These are phyloP conservation scores for Tanytarsus gracilentus DNA, from an alignment of 2,888 invertebrate species.

Conservation along the genomic window DNA sequence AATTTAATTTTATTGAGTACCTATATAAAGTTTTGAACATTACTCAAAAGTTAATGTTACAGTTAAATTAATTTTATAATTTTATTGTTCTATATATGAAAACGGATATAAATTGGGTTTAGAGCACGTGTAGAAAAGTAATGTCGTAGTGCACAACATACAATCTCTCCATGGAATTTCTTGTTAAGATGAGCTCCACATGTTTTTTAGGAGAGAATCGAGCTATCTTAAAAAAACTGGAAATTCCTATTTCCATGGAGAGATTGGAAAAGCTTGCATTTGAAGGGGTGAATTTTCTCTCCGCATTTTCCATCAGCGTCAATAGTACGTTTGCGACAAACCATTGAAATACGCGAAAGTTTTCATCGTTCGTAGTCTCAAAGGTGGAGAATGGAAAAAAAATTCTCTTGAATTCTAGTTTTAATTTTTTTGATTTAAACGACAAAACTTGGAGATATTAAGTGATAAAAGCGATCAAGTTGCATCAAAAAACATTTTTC, in stretches of 20 bases:
- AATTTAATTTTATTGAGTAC: no score
- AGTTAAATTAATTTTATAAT: no score
- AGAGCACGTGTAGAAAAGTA: no score
- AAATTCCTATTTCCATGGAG: conserved; percentile 20
- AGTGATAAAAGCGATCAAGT: conserved; percentile 5
- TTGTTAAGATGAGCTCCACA: no score
- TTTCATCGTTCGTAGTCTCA: conserved; percentile 12
- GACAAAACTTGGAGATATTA: neutral
- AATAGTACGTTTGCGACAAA: conserved; percentile 22
- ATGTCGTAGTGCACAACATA: no score
- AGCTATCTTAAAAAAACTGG: neutral
- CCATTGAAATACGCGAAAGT: conserved; percentile 25
- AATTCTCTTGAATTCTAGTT: conserved; percentile 20
- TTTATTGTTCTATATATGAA: no score
- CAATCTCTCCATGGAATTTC: neutral
- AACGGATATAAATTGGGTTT: no score
- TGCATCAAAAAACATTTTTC: neutral
- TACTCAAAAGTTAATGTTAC: no score
- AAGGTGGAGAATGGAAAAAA: neutral
- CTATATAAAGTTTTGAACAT: no score
- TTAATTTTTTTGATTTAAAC: conserved; percentile 26
- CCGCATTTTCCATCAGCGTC: conserved; percentile 4
- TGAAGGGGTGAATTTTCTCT: conserved; percentile 8
- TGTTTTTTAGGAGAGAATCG: neutral
- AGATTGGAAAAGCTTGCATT: conserved; percentile 7